Conservation (phyloP, 2,113 vertebrate species). For the Colistium nudipinnis region DNA sequence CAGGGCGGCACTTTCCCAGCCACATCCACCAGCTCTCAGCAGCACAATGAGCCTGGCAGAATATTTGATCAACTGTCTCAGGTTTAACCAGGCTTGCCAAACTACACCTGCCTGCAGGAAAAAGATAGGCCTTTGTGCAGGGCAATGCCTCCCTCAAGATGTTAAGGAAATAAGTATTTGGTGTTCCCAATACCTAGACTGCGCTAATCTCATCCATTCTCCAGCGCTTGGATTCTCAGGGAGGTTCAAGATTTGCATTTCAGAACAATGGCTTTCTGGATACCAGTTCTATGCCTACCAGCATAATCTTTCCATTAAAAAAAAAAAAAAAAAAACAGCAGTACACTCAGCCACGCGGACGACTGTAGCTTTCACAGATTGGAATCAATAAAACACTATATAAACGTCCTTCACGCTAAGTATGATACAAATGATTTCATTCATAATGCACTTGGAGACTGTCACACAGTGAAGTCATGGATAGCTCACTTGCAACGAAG, state of each 20-base stretch:
- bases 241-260: conserved; percentile 53
- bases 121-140: conserved; percentile 69
- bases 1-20: conserved; percentile 51
- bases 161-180: conserved; percentile 65
- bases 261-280: conserved; percentile 41
- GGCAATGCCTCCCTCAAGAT: conserved; percentile 58
- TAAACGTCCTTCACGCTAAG: conserved; percentile 16
- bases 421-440: conserved; percentile 35
- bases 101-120: conserved; percentile 71
- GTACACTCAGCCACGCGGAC: conserved; percentile 19
- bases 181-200: conserved; percentile 63
- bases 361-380: conserved; percentile 32
- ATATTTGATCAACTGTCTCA: conserved; percentile 77
- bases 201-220: conserved; percentile 49
- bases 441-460: conserved; percentile 31
- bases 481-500: conserved; percentile 28
- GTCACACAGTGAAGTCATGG: conserved; percentile 3
- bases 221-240: conserved; percentile 31
- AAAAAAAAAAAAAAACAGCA: conserved; percentile 54
- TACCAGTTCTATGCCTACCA: conserved; percentile 31
- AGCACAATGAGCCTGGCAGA: conserved; percentile 68
- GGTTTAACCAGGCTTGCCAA: conserved; percentile 76
- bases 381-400: conserved; percentile 29
- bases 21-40: conserved; percentile 64
- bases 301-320: conserved; percentile 38